Conservation (phyloP, 2,113 vertebrate species). For the Aphyosemion australe region DNA sequence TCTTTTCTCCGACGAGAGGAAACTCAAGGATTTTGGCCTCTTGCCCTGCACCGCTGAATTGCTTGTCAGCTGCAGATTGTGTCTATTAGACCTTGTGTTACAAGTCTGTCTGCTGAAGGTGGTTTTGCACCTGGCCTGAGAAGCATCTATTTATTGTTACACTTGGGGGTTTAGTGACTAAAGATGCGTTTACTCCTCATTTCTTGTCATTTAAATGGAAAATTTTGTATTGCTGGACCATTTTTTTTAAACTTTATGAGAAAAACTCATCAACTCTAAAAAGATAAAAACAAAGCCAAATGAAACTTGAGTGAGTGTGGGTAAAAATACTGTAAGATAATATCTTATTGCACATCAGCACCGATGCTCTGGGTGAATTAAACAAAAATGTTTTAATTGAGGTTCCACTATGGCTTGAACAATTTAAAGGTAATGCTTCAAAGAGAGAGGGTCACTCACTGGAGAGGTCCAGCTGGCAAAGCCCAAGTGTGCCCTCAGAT, state of each 20-base stretch:
- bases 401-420: constrained; percentile 48
- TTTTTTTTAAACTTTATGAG: background rate
- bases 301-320: constrained; percentile 57
- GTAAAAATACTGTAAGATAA: constrained; percentile 62
- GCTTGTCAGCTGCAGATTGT: constrained; percentile 70
- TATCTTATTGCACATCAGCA: constrained; percentile 63
- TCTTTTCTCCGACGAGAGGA: constrained; percentile 68
- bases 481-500: constrained; percentile 53
- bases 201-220: too few species aligned
- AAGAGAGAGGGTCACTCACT: constrained; percentile 49
- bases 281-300: constrained; percentile 46
- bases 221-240: too few species aligned
- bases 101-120: constrained; percentile 38
- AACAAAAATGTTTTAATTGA: constrained; percentile 54
- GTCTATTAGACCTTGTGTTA: constrained; percentile 59
- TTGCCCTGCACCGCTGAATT: constrained; percentile 59
- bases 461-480: constrained; percentile 36
- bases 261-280: background rate
- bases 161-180: background rate
- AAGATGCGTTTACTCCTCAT: background rate
- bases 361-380: constrained; percentile 44
- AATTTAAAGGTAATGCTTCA: constrained; percentile 60
- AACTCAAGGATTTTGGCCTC: constrained; percentile 72
- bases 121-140: constrained; percentile 19
- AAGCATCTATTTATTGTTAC: too few species aligned